These are phyloP conservation scores for Cacatua alba DNA, from an alignment of 2,113 vertebrate genomes.

Conservation along the genomic window DNA sequence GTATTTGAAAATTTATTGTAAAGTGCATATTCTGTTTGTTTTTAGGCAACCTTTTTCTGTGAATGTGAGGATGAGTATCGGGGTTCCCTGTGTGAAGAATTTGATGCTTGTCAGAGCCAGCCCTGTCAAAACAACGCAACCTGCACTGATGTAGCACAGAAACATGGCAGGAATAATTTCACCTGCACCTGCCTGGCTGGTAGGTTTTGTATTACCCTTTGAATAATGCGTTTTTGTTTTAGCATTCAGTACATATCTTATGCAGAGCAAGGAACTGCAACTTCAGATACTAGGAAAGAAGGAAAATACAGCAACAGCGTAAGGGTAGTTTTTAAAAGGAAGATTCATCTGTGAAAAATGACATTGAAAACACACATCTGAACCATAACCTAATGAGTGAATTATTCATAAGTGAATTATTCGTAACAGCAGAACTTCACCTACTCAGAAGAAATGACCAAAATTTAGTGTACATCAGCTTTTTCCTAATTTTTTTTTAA, in stretches of 20 bases:
- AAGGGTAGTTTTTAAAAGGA: background rate
- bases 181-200: constrained; percentile 88
- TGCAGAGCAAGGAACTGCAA: background rate
- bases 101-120: constrained; percentile 86
- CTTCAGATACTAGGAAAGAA: background rate
- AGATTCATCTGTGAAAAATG: background rate
- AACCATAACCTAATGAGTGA: background rate
- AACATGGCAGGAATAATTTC: constrained; percentile 85
- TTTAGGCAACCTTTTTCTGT: constrained; percentile 90
- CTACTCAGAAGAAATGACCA: background rate
- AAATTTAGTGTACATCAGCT: background rate
- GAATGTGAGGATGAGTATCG: constrained; percentile 85
- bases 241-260: background rate
- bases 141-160: constrained; percentile 84
- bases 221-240: background rate
- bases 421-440: background rate
- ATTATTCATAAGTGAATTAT: background rate
- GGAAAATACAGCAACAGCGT: background rate
- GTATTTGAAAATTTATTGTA: background rate
- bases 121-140: constrained; percentile 89
- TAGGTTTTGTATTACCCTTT: constrained; percentile 50
- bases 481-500: background rate
- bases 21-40: background rate
- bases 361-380: background rate
- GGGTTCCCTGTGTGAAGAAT: constrained; percentile 92